Evolutionary conservation across 2,113 vertebrate genomes (phyloP), one percentile per base, ranked within the genome.

Genomic region (Gobio gobio): DNA sequence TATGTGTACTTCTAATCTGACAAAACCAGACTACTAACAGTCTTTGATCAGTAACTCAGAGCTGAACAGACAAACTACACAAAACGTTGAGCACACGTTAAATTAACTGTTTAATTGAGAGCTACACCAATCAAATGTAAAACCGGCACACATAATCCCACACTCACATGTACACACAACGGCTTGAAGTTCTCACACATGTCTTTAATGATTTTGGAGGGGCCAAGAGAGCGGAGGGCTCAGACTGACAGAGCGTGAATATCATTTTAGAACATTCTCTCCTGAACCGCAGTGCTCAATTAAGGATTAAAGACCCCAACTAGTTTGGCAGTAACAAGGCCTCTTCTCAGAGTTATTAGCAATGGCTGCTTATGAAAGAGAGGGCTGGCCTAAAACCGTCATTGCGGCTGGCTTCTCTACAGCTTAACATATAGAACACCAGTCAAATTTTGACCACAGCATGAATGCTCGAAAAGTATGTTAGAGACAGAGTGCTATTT

Each of bases 161-260:
- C 64, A 79, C 24, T 58, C n/a, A 49, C 77, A 74, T 43, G 47
- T 49, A 45, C 14, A 77, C n/a, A 33, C 74, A 76, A 29, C 26
- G 59, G 20, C 24, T 29, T 59, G 40, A 81, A 81, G 78, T 91
- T 91, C 86, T 85, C 86, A 90, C 26, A 43, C 74, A 66, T 77
- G 74, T 33, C 86, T 79, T 84, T 89, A 87, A 93, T 90, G 81
- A 89, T 90, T 76, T 87, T 82, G 64, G 79, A 61, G 72, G 85
- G 72, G 84, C 83, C 63, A 87, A 80, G 75, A 88, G 74, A 84
- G 74, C 84, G 72, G 88, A 83, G 86, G 81, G 87, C 85, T 93
- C 90, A 92, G 85, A 87, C 88, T 89, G 89, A 81, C 54, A 59
- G 87, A 92, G 92, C 88, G 24, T 91, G 87, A 90, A 90, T 83